Evolutionary conservation across 2,888 invertebrate genomes (phyloP), one percentile per base, ranked within the genome.

Genomic region (Andrena dorsata): DNA sequence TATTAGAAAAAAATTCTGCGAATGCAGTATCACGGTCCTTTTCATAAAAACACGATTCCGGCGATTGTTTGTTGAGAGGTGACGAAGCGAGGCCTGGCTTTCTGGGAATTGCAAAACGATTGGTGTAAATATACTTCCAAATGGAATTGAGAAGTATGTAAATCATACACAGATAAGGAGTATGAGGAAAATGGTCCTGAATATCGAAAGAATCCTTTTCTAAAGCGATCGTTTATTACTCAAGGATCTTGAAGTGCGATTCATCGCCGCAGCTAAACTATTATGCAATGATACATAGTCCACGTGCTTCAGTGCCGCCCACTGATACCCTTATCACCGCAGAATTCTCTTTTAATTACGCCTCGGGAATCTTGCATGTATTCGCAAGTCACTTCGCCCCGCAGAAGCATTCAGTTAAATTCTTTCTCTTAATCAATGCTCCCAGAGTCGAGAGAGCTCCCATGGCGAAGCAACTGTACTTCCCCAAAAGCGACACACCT

Each of bases 241-340:
- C 7, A 20, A 23, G 51, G 60, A 72, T 70, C 53, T 63, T n/a
- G 13, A 26, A 65, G 23, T 6, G 51, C 32, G 76, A 76, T 73
- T 49, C 16, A 35, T 76, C 64, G 64, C 65, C 77, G 65, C n/a
- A 47, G 61, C 60, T 20, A 35, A 65, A 2, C 49, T 73, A 74
- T 77, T 83, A 60, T 72, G 77, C 82, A 78, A 78, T 2, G 72
- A 70, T 61, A 82, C 71, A 60, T 47, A 53, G 61, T 72, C 49
- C 77, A 72, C 82, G 75, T 78, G 82, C 64, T 64, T 74, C 63
- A 35, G n/a, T 61, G 74, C 70, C 82, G 66, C 70, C 70, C 56
- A 70, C 76, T 61, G 70, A 77, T 70, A 56, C 20, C 32, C 68
- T 83, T 83, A 82, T 83, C 83, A 35, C 28, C 23, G 26, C 30